Evolutionary conservation across 2,113 vertebrate species (phyloP).

Genomic region (Pycnonotus jocosus): DNA sequence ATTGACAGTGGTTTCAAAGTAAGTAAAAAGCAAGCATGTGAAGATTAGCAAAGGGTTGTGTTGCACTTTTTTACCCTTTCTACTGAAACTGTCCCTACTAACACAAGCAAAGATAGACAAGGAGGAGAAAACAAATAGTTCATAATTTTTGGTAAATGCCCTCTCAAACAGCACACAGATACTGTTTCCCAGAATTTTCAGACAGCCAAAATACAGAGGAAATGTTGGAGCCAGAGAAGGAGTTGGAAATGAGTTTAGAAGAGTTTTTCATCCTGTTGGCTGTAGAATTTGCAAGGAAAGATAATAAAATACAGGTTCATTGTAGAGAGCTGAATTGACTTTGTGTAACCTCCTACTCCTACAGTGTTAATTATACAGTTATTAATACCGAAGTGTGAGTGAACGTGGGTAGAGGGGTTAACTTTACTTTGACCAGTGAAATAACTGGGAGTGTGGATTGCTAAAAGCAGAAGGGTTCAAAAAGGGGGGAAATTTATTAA

Average conservation of each 20-base stretch:
- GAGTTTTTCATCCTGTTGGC: background rate
- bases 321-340: background rate
- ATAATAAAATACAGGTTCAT: background rate
- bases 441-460: background rate
- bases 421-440: background rate
- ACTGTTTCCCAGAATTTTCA: background rate
- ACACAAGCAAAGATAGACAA: background rate
- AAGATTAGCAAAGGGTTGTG: background rate
- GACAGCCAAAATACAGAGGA: background rate
- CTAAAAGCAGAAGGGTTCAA: background rate
- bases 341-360: background rate
- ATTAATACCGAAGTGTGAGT: background rate
- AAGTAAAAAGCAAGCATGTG: background rate
- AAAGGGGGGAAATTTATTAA: background rate
- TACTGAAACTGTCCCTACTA: background rate
- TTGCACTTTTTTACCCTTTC: background rate
- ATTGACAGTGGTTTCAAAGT: background rate
- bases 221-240: background rate
- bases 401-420: background rate
- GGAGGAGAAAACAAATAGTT: background rate
- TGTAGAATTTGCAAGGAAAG: background rate
- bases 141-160: background rate
- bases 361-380: background rate
- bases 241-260: background rate
- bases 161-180: background rate